Conservation (phyloP, 2,113 vertebrate species). For the Oreocharis arfaki region DNA sequence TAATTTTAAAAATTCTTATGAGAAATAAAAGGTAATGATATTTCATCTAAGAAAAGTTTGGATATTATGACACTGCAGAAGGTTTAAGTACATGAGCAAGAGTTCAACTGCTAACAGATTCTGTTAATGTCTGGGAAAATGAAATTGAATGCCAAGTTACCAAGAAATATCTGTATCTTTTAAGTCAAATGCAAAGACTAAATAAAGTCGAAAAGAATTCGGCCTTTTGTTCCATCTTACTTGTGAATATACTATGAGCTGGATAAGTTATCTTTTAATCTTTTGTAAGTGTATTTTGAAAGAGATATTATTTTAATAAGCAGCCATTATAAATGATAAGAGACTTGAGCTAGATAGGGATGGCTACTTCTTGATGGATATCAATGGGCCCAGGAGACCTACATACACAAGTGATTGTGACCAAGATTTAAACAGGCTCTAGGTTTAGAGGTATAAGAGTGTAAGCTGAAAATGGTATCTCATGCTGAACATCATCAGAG, state of each 20-base stretch:
- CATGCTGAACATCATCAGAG: background rate
- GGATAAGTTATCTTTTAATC: background rate
- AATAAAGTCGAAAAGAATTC: background rate
- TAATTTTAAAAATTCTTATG: background rate
- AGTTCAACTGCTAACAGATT: background rate
- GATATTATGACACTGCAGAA: background rate
- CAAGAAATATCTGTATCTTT: background rate
- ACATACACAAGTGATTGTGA: background rate
- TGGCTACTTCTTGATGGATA: background rate
- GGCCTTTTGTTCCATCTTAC: background rate
- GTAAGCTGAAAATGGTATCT: background rate
- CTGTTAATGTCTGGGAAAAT: background rate
- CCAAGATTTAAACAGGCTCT: background rate
- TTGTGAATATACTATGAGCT: background rate
- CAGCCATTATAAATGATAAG: background rate
- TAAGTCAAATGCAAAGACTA: background rate
- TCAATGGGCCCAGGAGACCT: background rate
- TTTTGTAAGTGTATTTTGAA: background rate
- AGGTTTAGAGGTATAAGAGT: background rate
- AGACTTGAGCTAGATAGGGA: background rate
- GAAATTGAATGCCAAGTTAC: background rate
- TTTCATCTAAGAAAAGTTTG: background rate
- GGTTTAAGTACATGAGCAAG: background rate
- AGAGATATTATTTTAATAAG: background rate
- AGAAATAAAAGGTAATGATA: background rate